Percentiles rank a stretch among this genome's conserved stretches.
Conservation (phyloP, 1,140 invertebrate species). For the Cydia fagiglandana region DNA sequence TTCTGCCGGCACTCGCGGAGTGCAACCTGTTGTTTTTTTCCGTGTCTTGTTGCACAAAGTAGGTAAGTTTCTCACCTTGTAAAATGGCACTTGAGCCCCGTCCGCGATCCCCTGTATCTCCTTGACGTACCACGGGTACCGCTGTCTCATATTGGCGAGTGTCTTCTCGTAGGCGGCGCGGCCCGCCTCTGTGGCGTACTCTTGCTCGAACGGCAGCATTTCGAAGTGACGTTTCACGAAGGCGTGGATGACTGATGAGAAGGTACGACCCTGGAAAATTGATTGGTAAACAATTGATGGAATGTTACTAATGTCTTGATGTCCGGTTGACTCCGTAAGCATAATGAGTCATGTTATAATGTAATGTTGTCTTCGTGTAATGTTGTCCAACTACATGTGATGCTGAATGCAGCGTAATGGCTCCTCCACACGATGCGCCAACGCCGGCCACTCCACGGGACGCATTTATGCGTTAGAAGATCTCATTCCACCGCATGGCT, state of each 20-base stretch:
- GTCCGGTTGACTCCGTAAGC: no score
- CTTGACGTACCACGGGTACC: slow-evolving; percentile 89
- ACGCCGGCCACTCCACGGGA: no score
- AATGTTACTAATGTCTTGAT: background rate
- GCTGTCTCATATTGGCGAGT: slow-evolving; percentile 82
- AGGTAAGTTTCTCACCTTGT: background rate
- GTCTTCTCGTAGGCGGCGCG: slow-evolving; percentile 86
- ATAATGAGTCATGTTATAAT: no score
- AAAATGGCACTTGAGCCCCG: slow-evolving; percentile 66
- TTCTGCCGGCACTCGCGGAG: no score
- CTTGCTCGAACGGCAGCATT: slow-evolving; percentile 84
- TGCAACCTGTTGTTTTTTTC: no score
- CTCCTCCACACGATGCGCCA: no score
- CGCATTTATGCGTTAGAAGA: no score
- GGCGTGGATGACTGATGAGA: slow-evolving; percentile 85
- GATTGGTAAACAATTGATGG: slow-evolving; percentile 8
- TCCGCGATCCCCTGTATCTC: slow-evolving; percentile 92
- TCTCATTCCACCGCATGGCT: no score
- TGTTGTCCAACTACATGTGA: no score
- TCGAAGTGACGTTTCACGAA: slow-evolving; percentile 82
- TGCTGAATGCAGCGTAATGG: no score
- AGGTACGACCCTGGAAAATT: slow-evolving; percentile 86
- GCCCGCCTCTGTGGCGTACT: slow-evolving; percentile 85
- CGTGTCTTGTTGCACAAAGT: background rate
- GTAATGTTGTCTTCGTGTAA: no score